phyloP scores from a whole-genome alignment of 2,888 invertebrate species.

The Caenorhabditis drosophilae region DNA sequence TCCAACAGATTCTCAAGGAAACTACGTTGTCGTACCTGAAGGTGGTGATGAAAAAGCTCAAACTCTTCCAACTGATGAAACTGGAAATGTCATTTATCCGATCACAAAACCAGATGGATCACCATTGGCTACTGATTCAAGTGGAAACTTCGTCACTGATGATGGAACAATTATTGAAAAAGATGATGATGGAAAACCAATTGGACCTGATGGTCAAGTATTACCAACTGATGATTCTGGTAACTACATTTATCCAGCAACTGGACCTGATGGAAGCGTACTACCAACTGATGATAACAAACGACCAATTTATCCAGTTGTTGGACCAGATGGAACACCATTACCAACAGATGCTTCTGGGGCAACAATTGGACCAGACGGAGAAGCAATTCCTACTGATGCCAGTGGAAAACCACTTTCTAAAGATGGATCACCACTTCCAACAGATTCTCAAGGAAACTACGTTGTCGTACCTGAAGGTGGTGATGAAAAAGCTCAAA shows the following conservation, averaged over 20 bases:
- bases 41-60: slow-evolving; percentile 34
- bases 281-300: slow-evolving; percentile 25
- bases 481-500: slow-evolving; percentile 8
- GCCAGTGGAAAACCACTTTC: slow-evolving; percentile 14
- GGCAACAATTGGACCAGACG: slow-evolving; percentile 28
- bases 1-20: slow-evolving; percentile 51
- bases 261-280: slow-evolving; percentile 22
- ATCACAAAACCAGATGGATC: slow-evolving; percentile 36
- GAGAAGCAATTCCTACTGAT: slow-evolving; percentile 37
- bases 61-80: slow-evolving; percentile 43
- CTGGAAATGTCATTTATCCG: slow-evolving; percentile 29
- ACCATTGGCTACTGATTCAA: slow-evolving; percentile 26
- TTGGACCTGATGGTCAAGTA: slow-evolving; percentile 25
- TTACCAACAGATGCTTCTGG: slow-evolving; percentile 24
- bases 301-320: slow-evolving; percentile 13
- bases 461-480: slow-evolving; percentile 14
- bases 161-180: slow-evolving; percentile 33
- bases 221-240: slow-evolving; percentile 48
- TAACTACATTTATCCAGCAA: slow-evolving; percentile 36
- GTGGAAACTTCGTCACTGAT: slow-evolving; percentile 27
- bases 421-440: slow-evolving; percentile 40
- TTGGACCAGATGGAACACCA: slow-evolving; percentile 33
- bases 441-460: slow-evolving; percentile 41
- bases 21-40: slow-evolving; percentile 34
- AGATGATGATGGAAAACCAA: slow-evolving; percentile 40